Evolutionary conservation across 2,797 vertebrate species (phyloP).

Genomic region (Anguilla marmorata): DNA sequence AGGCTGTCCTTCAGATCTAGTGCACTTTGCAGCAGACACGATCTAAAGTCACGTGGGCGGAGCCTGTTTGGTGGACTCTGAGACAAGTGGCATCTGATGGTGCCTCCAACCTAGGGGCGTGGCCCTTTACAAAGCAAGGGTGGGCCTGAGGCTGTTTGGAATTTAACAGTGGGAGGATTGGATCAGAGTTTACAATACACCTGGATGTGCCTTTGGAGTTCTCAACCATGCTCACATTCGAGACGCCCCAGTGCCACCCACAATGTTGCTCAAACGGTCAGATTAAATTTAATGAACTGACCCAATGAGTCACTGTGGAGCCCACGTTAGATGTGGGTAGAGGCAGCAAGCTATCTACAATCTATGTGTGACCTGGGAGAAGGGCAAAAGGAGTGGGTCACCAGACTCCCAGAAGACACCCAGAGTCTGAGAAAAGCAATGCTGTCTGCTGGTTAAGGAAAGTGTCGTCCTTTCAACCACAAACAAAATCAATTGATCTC

Average conservation of each 20-base stretch:
- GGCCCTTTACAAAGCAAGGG: not conserved
- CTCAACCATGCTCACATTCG: not conserved
- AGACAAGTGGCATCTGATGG: not conserved
- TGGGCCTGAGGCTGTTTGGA: not conserved
- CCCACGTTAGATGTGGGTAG: not conserved
- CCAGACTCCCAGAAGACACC: not conserved
- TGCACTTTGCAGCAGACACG: not conserved
- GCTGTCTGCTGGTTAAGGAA: not conserved
- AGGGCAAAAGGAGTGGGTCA: not conserved
- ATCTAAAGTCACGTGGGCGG: not conserved
- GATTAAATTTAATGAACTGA: not conserved
- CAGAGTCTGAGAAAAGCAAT: not conserved
- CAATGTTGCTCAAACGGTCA: not conserved
- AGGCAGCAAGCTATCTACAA: not conserved
- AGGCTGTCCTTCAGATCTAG: not conserved
- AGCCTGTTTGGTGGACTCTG: not conserved
- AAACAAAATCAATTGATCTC: not conserved
- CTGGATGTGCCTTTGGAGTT: constrained; percentile 1
- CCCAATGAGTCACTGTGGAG: not conserved
- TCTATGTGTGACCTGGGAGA: not conserved
- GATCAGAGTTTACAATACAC: not conserved
- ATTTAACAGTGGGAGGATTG: not conserved
- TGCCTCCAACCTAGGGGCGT: not conserved
- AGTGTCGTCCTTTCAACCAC: not conserved
- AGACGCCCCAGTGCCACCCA: not conserved